These are phyloP conservation scores for Dichetophora obliterata DNA, from an alignment of 2,888 invertebrate species.

Conservation along the genomic window DNA sequence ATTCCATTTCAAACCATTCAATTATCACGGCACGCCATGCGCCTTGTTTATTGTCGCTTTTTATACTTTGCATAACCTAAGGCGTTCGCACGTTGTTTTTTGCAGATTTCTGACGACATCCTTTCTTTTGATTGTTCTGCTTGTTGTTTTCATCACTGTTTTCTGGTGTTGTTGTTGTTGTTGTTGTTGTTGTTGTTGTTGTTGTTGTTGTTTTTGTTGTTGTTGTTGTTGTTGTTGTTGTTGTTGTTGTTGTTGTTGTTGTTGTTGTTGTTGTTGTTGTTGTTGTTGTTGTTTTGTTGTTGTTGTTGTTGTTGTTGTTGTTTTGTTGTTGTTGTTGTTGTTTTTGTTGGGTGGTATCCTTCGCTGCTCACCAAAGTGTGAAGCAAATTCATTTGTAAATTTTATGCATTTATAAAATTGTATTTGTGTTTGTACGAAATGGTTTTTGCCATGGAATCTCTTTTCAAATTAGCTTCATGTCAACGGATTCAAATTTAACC, in stretches of 20 bases:
- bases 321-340: not conserved
- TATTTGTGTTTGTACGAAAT: not conserved
- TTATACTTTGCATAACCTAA: conserved; percentile 23
- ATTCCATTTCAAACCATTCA: not conserved
- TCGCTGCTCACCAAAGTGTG: not conserved
- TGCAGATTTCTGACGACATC: not conserved
- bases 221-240: not conserved
- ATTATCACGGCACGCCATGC: not conserved
- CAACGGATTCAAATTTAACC: conserved; percentile 17
- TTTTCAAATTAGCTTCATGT: conserved; percentile 17
- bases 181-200: not conserved
- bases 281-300: not conserved
- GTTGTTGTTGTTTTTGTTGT: not conserved
- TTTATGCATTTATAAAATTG: conserved; percentile 6
- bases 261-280: not conserved
- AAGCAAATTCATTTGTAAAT: conserved; percentile 16
- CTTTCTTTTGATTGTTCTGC: not conserved
- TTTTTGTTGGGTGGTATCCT: not conserved
- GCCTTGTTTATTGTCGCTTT: conserved; percentile 2
- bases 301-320: not conserved
- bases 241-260: not conserved
- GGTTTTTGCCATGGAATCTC: not conserved
- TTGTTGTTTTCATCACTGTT: not conserved
- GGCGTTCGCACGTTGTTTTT: conserved; percentile 24
- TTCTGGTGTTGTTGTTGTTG: not conserved